phyloP scores from a whole-genome alignment of 1,140 invertebrate genomes.

The Drosophila miranda region DNA sequence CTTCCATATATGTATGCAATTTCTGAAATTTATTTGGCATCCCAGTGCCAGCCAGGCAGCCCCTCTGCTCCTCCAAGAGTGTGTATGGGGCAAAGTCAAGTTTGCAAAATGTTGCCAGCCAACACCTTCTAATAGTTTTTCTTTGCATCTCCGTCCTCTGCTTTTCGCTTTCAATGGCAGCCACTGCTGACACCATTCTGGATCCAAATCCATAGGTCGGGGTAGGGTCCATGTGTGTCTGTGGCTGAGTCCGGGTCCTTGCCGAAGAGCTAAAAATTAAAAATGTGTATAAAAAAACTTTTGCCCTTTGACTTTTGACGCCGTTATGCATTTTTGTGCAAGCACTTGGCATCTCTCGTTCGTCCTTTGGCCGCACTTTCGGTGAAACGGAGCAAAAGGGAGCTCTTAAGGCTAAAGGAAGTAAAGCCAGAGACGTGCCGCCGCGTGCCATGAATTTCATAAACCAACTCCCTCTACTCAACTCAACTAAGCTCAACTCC shows the following conservation, averaged over 20 bases:
- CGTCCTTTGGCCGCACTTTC: slow-evolving; percentile 20
- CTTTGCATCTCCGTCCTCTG: neutral
- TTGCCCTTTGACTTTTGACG: slow-evolving; percentile 69
- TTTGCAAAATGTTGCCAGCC: slow-evolving; percentile 67
- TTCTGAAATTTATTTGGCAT: slow-evolving; percentile 67
- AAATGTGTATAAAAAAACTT: slow-evolving; percentile 72
- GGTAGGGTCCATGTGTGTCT: neutral
- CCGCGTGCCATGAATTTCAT: slow-evolving; percentile 52
- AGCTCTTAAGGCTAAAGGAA: slow-evolving; percentile 32
- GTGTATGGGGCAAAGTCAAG: slow-evolving; percentile 40
- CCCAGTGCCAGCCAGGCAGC: slow-evolving; percentile 32
- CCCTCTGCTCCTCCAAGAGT: slow-evolving; percentile 11
- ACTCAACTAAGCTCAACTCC: neutral
- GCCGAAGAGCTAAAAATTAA: slow-evolving; percentile 55
- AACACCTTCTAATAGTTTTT: slow-evolving; percentile 66
- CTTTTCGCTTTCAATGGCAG: slow-evolving; percentile 49
- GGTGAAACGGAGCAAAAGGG: neutral
- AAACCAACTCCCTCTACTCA: slow-evolving; percentile 2
- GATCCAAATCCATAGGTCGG: slow-evolving; percentile 5
- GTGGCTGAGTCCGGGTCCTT: slow-evolving; percentile 12
- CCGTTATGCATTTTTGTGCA: slow-evolving; percentile 72
- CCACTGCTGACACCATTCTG: slow-evolving; percentile 71
- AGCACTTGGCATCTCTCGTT: slow-evolving; percentile 37
- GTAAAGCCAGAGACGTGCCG: slow-evolving; percentile 33
- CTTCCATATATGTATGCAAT: slow-evolving; percentile 58